phyloP scores from a whole-genome alignment of 2,888 invertebrate genomes.

The Sceliomorpha sp. region DNA sequence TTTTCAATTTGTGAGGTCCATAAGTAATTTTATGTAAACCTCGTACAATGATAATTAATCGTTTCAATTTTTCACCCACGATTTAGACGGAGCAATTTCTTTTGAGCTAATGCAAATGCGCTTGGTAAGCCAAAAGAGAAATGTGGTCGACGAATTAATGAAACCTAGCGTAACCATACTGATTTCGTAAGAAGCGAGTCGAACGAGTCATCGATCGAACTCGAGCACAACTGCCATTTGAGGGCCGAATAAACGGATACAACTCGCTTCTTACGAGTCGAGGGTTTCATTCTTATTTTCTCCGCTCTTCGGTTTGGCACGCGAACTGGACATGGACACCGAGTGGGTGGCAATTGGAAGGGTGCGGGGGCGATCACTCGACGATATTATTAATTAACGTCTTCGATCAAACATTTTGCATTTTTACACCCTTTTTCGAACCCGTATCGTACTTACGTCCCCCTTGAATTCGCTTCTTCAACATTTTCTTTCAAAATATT shows the following conservation, averaged over 20 bases:
- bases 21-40: no score
- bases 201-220: slow-evolving; percentile 28
- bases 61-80: no score
- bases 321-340: slow-evolving; percentile 18
- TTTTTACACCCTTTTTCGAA: neutral
- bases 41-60: no score
- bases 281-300: slow-evolving; percentile 24
- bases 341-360: slow-evolving; percentile 24
- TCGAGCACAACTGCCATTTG: neutral
- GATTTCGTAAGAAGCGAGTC: slow-evolving; percentile 51
- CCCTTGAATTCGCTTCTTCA: no score
- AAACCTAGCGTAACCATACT: slow-evolving; percentile 60
- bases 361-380: slow-evolving; percentile 12
- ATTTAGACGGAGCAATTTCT: no score
- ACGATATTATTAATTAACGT: slow-evolving; percentile 30
- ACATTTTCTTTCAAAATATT: no score
- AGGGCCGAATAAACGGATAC: slow-evolving; percentile 3
- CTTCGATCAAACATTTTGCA: slow-evolving; percentile 1
- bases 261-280: slow-evolving; percentile 22
- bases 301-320: slow-evolving; percentile 19
- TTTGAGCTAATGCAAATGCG: no score
- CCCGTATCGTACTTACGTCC: no score
- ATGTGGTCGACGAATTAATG: slow-evolving; percentile 64
- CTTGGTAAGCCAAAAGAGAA: neutral
- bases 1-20: no score